Evolutionary conservation across 2,888 invertebrate species (phyloP).

Genomic region (Laothoe populi): DNA sequence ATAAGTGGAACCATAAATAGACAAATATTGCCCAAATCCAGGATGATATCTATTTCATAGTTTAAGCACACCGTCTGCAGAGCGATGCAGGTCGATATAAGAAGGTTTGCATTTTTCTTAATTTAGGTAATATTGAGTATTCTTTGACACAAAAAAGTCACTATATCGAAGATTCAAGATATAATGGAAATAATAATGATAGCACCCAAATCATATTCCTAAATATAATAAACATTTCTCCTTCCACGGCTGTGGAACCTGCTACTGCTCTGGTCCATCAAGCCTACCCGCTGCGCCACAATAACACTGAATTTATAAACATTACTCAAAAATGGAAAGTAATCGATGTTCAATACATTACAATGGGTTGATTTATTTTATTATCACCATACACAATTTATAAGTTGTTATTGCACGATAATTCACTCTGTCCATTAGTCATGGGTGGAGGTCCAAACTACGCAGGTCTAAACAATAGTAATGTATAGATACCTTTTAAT

Average conservation of each 20-base stretch:
- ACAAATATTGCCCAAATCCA: no score
- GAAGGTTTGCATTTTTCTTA: no score
- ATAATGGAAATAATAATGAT: no score
- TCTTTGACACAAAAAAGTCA: no score
- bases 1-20: no score
- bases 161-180: no score
- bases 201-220: neutral
- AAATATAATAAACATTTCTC: neutral
- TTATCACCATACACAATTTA: constrained; percentile 22
- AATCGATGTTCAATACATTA: constrained; percentile 14
- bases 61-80: no score
- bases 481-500: neutral
- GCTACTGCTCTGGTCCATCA: neutral
- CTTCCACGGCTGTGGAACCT: neutral
- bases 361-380: constrained; percentile 24
- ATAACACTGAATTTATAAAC: neutral
- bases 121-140: no score
- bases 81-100: no score
- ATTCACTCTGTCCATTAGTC: constrained; percentile 21
- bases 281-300: constrained; percentile 7
- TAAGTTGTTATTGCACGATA: constrained; percentile 21
- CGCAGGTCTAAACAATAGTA: constrained; percentile 9
- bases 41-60: no score
- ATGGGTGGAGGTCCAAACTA: neutral
- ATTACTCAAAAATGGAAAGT: constrained; percentile 20